Base-by-base conservation (phyloP, 2,888 invertebrate genomes). In the Gryllus longicercus region DNA sequence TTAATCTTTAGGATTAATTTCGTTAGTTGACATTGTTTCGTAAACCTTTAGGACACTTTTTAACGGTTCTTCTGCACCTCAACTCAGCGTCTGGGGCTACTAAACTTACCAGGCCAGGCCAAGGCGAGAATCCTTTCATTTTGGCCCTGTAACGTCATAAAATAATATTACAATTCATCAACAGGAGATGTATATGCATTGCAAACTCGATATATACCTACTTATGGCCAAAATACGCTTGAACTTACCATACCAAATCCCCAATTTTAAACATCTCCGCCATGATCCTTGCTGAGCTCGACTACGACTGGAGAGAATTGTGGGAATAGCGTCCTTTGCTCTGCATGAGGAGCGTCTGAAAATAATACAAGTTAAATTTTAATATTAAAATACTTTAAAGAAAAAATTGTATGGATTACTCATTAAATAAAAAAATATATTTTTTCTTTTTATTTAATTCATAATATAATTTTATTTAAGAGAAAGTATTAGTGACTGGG, bases 121-220 rank as follows among this genome's bases (percentile, higher is more conserved):
- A 98, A 83, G 96, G 95, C 84, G 96, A 95, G 90, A 96, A 97
- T 84, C 96, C 96, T 91, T 96, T 97, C 96, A 98, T 96, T 92
- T 97, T 97, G 81, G 97, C 97, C 97, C 97, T 98, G 91, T 84
- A 92, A 91, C 84, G 85, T 85, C 86, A 86, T 85, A 85, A 85
- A 84, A 74, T 18, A 76, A 76, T 5, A 49, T 21, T 76, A 51
- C 23, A 12, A 51, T 50, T 51, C 63, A 25, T 74, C 10, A 38
- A 51, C 25, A 78, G 25, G 21, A 12, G 2, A 76, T 74, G 18
- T 18, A 16, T 11, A 80, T 77, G 50, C 23, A 75, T 25, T 76
- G 18, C 74, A 23, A 25, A 76, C 11, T 2, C 12, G 14, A 77
- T 79, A 21, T 51, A 63, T n/a, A 12, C 74, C 50, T 77, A 74